These are phyloP conservation scores for Radopholus similis DNA, from an alignment of 1,140 invertebrate species.

Conservation along the genomic window DNA sequence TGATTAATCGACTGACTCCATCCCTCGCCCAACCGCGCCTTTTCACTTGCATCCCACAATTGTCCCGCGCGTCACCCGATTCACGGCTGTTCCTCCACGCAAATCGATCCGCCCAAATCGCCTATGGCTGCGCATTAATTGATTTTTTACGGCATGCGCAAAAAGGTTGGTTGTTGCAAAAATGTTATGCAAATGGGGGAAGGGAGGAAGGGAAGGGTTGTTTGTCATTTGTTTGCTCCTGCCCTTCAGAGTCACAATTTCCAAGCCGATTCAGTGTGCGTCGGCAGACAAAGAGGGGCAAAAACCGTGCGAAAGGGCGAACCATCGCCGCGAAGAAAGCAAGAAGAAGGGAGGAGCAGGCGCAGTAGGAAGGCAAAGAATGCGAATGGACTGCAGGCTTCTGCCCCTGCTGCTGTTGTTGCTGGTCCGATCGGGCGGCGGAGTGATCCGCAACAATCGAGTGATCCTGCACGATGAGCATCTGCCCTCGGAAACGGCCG, in stretches of 20 bases:
- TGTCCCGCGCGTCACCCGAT: not conserved
- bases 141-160: too few relatives aligned
- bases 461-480: conserved; percentile 17
- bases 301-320: too few relatives aligned
- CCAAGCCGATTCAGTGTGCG: too few relatives aligned
- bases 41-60: not conserved
- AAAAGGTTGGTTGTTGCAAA: too few relatives aligned
- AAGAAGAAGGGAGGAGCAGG: not conserved
- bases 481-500: not conserved
- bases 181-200: too few relatives aligned
- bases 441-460: conserved; percentile 18
- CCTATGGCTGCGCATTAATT: too few relatives aligned
- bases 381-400: not conserved
- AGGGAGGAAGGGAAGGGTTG: too few relatives aligned
- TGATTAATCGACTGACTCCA: too few relatives aligned
- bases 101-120: too few relatives aligned
- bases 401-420: not conserved
- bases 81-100: not conserved
- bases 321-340: not conserved
- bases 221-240: too few relatives aligned
- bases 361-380: not conserved
- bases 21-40: not conserved
- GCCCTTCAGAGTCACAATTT: too few relatives aligned
- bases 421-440: not conserved
- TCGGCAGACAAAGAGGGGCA: not conserved